Conservation (phyloP, 1,140 invertebrate genomes). For the Neodiprion virginianus region DNA sequence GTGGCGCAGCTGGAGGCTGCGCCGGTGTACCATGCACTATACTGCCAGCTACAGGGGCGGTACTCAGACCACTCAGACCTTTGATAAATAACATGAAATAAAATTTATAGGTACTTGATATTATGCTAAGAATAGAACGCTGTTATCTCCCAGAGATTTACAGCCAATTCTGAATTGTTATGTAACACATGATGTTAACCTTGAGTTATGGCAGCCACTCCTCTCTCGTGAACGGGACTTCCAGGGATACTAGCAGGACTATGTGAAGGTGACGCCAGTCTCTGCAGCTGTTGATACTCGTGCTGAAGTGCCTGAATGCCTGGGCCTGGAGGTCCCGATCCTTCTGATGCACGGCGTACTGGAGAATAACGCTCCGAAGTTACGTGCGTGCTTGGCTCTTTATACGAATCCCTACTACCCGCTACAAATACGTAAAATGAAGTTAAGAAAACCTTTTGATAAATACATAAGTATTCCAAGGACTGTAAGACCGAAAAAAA, state of each 20-base stretch:
- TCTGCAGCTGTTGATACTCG: slow-evolving; percentile 76
- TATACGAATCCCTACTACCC: slow-evolving; percentile 57
- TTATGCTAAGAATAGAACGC: slow-evolving; percentile 5
- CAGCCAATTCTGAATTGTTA: slow-evolving; percentile 12
- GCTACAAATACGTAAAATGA: slow-evolving; percentile 25
- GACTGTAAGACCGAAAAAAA: no score
- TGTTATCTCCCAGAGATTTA: neutral
- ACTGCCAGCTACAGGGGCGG: slow-evolving; percentile 55
- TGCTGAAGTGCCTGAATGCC: slow-evolving; percentile 70
- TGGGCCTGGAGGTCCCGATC: slow-evolving; percentile 65
- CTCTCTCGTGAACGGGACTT: slow-evolving; percentile 73
- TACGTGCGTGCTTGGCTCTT: slow-evolving; percentile 57
- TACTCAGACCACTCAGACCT: slow-evolving; percentile 58
- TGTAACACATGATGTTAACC: slow-evolving; percentile 48
- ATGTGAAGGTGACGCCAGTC: slow-evolving; percentile 60
- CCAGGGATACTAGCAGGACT: slow-evolving; percentile 67
- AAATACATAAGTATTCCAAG: no score
- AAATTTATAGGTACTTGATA: neutral
- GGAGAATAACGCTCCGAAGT: slow-evolving; percentile 86
- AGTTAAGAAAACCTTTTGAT: neutral
- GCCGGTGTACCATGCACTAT: slow-evolving; percentile 61
- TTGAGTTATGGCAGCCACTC: slow-evolving; percentile 77
- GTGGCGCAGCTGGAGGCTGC: slow-evolving; percentile 54
- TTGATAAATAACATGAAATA: slow-evolving; percentile 12
- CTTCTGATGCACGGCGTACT: slow-evolving; percentile 88